Evolutionary conservation across 2,797 vertebrate genomes (phyloP), one percentile per base, ranked within the genome.

Genomic region (Bucorvus abyssinicus): DNA sequence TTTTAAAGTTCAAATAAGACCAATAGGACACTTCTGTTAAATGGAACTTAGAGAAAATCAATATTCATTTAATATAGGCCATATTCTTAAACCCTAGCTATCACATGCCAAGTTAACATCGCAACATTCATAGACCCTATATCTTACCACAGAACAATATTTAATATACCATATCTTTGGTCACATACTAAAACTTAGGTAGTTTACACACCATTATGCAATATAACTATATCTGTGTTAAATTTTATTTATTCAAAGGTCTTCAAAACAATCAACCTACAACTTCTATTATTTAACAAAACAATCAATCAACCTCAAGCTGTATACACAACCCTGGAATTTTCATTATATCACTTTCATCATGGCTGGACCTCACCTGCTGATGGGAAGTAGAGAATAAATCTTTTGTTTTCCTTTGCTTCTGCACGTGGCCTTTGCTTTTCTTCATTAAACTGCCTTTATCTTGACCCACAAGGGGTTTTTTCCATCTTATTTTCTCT

Each of bases 231-330:
- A 74, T 75, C 65, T 70, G 61, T 83, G 61, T 83, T 74, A 74
- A 83, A 93, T 83, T 60, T 87, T 87, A 79, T 87, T 87, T 87
- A 69, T 89, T 75, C 55, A 83, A 87, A 87, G 30, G 55, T 87
- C 61, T 87, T 79, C 70, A 16, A 24, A 87, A 80, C 40, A 84
- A 87, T 64, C 30, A 87, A 40, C 38, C 38, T 40, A 9, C 38
- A 40, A 40, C 38, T 40, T 40, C 38, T 40, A 40, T 40, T 40
- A 40, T 40, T 40, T 40, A 40, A 40, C 38, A 69, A 87, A 87
- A 24, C 5, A 79, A 90, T 69, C 5, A 79, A 90, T 69, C 38
- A 40, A 40, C 38, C 38, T 40, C 38, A 40, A 40, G 38, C 38
- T 40, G 38, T 40, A 40, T 40, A 40, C 38, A 40, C 38, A 40